Conservation (phyloP, 2,797 vertebrate species). For the Amphiprion clarkii region DNA sequence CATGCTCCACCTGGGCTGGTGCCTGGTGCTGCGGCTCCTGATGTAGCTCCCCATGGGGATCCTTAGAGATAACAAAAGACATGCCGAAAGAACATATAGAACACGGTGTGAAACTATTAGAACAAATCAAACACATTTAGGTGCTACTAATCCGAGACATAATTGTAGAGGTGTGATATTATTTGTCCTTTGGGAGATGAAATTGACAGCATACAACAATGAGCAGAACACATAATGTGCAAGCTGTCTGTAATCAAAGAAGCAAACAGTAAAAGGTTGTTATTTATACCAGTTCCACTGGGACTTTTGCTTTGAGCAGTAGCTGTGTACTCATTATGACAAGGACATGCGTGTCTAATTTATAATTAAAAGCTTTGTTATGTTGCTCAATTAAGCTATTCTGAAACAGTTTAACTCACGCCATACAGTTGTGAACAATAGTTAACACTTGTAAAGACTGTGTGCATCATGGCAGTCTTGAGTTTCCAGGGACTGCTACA, state of each 20-base stretch:
- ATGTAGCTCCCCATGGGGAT: slow-evolving; percentile 25
- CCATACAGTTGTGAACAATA: no score
- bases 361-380: slow-evolving; percentile 3
- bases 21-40: slow-evolving; percentile 42
- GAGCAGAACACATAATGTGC: slow-evolving; percentile 1
- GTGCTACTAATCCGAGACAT: slow-evolving; percentile 24
- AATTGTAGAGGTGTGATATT: background rate
- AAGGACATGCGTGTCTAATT: slow-evolving; percentile 12
- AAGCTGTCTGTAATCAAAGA: slow-evolving; percentile 28
- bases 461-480: no score
- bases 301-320: background rate
- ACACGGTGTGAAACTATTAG: background rate
- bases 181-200: slow-evolving; percentile 28
- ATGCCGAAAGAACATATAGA: background rate
- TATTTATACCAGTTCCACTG: slow-evolving; percentile 18
- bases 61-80: slow-evolving; percentile 37
- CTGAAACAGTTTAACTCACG: background rate
- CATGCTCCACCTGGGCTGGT: slow-evolving; percentile 41
- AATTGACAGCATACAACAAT: slow-evolving; percentile 7
- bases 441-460: no score
- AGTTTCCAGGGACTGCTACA: no score
- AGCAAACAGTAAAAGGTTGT: slow-evolving; percentile 6
- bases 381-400: background rate
- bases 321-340: background rate
- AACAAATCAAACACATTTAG: background rate